Percentiles rank a stretch among this genome's conserved stretches.
These are phyloP conservation scores for Cyclophora punctaria DNA, from an alignment of 2,888 invertebrate species.

Conservation along the genomic window DNA sequence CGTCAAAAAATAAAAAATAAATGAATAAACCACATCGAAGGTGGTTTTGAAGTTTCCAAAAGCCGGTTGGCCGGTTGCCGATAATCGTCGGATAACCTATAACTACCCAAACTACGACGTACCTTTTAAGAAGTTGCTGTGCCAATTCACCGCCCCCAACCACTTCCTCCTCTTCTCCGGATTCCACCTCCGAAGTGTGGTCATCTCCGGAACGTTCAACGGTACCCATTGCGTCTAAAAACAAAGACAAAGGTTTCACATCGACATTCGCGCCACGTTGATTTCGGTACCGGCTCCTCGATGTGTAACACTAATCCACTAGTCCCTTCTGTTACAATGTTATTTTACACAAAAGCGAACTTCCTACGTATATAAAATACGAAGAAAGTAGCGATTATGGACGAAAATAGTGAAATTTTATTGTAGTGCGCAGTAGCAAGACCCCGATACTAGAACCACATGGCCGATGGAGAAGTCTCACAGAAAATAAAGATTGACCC, in stretches of 20 bases:
- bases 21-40: too few species aligned
- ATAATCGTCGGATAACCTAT: too few species aligned
- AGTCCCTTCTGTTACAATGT: conserved; percentile 2
- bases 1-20: too few species aligned
- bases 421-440: conserved; percentile 63
- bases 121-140: conserved; percentile 64
- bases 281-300: conserved; percentile 36
- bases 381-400: too few species aligned
- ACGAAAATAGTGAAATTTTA: too few species aligned
- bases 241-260: conserved; percentile 28
- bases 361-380: too few species aligned
- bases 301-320: too few species aligned
- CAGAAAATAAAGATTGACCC: conserved; percentile 18
- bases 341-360: too few species aligned
- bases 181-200: conserved; percentile 78
- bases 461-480: conserved; percentile 39
- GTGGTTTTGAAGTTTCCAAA: conserved; percentile 9
- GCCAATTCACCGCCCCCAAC: conserved; percentile 69
- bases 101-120: conserved; percentile 10
- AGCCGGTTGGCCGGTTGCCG: background rate
- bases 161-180: conserved; percentile 78
- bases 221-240: conserved; percentile 76
- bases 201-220: conserved; percentile 80
- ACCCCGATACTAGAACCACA: conserved; percentile 59
- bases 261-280: conserved; percentile 60